Evolutionary conservation across 2,797 vertebrate genomes (phyloP).

Genomic region (Sciurus vulgaris): DNA sequence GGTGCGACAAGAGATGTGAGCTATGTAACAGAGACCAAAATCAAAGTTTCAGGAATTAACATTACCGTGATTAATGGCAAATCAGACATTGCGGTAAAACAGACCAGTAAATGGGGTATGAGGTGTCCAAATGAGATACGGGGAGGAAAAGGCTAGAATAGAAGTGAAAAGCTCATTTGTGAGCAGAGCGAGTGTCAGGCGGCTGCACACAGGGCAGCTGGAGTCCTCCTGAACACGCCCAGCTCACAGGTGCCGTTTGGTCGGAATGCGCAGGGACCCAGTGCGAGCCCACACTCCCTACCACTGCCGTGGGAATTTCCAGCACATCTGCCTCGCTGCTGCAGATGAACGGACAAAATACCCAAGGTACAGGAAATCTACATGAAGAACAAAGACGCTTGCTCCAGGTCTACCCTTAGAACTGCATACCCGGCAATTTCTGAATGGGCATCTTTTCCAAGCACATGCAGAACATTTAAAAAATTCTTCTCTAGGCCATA

Average conservation of each 20-base stretch:
- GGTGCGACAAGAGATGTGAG: accelerated
- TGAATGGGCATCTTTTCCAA: background rate
- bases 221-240: background rate
- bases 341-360: background rate
- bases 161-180: accelerated
- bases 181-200: background rate
- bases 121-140: background rate
- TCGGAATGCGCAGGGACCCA: no score
- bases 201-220: background rate
- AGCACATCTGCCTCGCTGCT: background rate
- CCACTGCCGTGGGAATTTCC: no score
- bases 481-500: background rate
- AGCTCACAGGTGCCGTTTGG: no score
- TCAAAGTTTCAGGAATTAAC: background rate
- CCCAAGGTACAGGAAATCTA: background rate
- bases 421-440: background rate
- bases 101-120: background rate
- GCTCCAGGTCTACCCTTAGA: background rate
- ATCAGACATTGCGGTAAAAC: background rate
- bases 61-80: no score
- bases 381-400: background rate
- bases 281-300: no score
- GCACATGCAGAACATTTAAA: no score
- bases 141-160: background rate
- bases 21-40: background rate